These are phyloP conservation scores for Calidris pygmaea DNA, from an alignment of 2,113 vertebrate genomes.

Conservation along the genomic window DNA sequence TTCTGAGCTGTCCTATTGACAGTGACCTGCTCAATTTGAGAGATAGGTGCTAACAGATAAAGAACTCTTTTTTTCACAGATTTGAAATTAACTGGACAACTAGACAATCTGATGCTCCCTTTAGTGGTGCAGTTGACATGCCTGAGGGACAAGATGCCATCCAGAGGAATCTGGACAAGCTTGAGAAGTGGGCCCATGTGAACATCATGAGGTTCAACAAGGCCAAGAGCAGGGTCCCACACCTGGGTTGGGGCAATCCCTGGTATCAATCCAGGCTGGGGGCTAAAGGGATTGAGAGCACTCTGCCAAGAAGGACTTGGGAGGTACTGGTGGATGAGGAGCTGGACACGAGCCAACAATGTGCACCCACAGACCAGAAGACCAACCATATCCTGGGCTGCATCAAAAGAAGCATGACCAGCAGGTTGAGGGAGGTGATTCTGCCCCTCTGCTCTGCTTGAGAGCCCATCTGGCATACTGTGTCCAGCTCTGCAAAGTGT, in stretches of 20 bases:
- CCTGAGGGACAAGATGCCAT: background rate
- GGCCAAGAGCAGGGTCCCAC: background rate
- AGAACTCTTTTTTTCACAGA: background rate
- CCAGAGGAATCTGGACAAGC: background rate
- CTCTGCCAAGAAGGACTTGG: rapidly evolving
- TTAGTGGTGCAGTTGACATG: rapidly evolving
- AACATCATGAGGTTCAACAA: background rate
- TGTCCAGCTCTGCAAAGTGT: background rate
- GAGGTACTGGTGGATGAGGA: background rate
- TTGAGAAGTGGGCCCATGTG: rapidly evolving
- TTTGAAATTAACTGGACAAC: background rate
- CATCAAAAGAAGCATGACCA: background rate
- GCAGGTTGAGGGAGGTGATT: background rate
- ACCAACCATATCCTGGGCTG: rapidly evolving
- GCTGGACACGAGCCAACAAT: rapidly evolving
- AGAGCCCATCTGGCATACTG: background rate
- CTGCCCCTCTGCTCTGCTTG: background rate
- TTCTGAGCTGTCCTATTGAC: background rate
- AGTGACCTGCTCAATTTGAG: background rate
- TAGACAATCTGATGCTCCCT: background rate
- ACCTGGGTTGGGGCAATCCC: rapidly evolving
- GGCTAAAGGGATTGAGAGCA: background rate
- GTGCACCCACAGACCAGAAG: rapidly evolving
- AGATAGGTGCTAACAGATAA: background rate
- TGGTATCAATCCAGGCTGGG: background rate